Evolutionary conservation across 2,888 invertebrate genomes (phyloP), one percentile per base, ranked within the genome.

Genomic region (Hydrotaea cyrtoneurina): DNA sequence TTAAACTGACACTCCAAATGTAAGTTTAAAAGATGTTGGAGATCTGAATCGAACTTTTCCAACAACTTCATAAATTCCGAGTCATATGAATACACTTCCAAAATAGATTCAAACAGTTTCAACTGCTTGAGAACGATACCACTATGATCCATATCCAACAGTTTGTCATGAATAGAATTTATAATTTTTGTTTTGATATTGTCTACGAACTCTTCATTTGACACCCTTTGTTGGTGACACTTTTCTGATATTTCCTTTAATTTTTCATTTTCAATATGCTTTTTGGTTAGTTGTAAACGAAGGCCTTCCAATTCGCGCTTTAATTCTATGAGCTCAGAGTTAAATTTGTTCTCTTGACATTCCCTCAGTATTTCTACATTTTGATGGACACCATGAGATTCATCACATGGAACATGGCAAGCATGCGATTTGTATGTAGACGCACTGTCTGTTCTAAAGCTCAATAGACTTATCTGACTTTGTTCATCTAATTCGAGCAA

Each of bases 231-330:
- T 17, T 69, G 11, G 19, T 81, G 79, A 39, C 43, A 87, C 17
- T 87, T 87, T 66, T 87, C 86, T 0, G 86, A 81, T 15, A 88
- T 86, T 81, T 78, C 81, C 15, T 76, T 87, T 0, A 89, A 77
- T 43, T 86, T 87, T 4, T 72, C n/a, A 71, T 87, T 88, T 86
- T 88, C 87, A 17, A 85, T 85, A 76, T 88, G 83, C 69, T 87
- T 88, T 59, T 88, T 87, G 0, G 78, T 82, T n/a, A 88, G 64
- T 15, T 88, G 82, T 15, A 86, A 73, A 21, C 86, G 86, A 23
- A 88, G 59, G n/a, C 53, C 36, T 46, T 86, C 86, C 15, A 89
- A 26, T 73, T 89, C 86, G 19, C 77, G 80, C 11, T 78, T 76
- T 13, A 89, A 79, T 11, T 78, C 23, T 3, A 80, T 64, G 36